phyloP scores from a whole-genome alignment of 1,140 invertebrate species.

The Zaprionus gabonicus region DNA sequence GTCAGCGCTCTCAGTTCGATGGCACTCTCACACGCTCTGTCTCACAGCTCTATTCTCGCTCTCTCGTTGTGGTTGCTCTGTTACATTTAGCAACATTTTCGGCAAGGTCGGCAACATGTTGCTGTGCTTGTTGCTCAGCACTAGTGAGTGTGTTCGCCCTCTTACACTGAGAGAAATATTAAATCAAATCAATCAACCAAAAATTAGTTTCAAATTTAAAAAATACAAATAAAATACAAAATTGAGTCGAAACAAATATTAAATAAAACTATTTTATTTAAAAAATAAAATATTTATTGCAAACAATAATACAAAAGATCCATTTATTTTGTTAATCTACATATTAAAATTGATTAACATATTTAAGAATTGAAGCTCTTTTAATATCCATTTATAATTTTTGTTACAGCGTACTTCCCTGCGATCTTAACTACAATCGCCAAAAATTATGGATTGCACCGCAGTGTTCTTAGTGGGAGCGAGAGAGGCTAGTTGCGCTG shows the following conservation, averaged over 20 bases:
- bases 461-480: neutral
- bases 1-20: constrained; percentile 23
- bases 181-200: neutral
- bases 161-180: neutral
- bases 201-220: too few species aligned
- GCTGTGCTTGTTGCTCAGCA: constrained; percentile 40
- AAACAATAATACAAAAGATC: too few species aligned
- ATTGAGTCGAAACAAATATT: too few species aligned
- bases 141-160: neutral
- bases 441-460: neutral
- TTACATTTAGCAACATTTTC: constrained; percentile 55
- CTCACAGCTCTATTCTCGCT: constrained; percentile 13
- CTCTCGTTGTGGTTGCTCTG: constrained; percentile 18
- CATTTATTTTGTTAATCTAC: too few species aligned
- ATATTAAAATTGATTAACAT: too few species aligned
- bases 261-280: too few species aligned
- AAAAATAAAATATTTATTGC: too few species aligned
- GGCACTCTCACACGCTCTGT: constrained; percentile 8
- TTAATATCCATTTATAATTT: neutral
- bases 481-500: neutral
- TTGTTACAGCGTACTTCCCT: neutral
- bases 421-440: neutral
- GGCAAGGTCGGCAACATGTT: constrained; percentile 77
- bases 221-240: too few species aligned
- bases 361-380: too few species aligned